A percentile compares a stretch with the other conserved stretches of the same genome.
These are phyloP conservation scores for Myiozetetes cayanensis DNA, from an alignment of 2,113 vertebrate species.

Conservation along the genomic window DNA sequence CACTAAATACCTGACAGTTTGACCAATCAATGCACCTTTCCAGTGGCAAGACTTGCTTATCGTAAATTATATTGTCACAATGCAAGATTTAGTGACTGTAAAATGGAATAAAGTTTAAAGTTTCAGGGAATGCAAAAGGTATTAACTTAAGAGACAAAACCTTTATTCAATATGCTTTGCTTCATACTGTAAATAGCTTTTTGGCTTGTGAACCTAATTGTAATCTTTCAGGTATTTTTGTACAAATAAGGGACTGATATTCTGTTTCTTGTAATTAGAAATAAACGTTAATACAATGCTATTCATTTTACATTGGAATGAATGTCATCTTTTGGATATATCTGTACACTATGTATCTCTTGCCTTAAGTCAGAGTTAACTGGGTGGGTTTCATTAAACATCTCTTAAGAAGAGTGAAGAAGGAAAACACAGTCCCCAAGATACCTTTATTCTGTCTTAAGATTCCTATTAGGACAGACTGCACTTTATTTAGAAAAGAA, in stretches of 20 bases:
- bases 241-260: constrained; percentile 97
- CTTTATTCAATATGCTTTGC: constrained; percentile 87
- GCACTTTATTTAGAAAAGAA: not conserved
- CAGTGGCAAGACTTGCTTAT: constrained; percentile 72
- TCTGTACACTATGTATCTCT: not conserved
- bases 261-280: constrained; percentile 98
- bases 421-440: not conserved
- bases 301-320: constrained; percentile 71
- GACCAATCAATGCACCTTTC: constrained; percentile 70
- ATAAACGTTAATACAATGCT: constrained; percentile 95
- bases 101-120: constrained; percentile 72
- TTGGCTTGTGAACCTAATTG: constrained; percentile 91
- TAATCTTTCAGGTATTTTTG: constrained; percentile 99
- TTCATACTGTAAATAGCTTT: constrained; percentile 91
- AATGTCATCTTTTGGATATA: constrained; percentile 42
- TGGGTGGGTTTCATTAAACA: not conserved
- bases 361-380: not conserved
- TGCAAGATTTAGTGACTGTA: constrained; percentile 78
- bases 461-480: not conserved
- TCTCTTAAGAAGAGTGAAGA: not conserved
- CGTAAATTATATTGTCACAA: constrained; percentile 74
- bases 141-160: constrained; percentile 82
- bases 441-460: not conserved
- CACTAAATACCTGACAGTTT: constrained; percentile 77
- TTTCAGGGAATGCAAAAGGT: constrained; percentile 88